Base-by-base conservation (phyloP, 2,113 vertebrate species). In the Halcyon malimbica region DNA sequence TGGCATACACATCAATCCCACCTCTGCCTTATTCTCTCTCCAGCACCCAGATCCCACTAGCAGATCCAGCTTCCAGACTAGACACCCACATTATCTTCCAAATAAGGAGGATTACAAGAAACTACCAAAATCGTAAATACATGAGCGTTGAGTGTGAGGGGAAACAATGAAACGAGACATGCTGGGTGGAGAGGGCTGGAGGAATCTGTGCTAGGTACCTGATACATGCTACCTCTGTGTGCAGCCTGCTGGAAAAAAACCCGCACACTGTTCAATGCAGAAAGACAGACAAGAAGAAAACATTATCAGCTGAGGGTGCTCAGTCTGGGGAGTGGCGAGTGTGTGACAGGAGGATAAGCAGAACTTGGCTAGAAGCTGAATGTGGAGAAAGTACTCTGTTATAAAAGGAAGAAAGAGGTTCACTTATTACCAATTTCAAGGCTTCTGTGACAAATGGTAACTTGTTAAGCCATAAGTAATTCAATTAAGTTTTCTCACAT, bases 61-160 rank as follows among this genome's bases (percentile, higher is more conserved):
- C 13, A 82, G 28, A 89, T 67, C 18, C 51, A 87, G 60, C 60
- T 81, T 84, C 82, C 56, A 92, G 31, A 54, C 37, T 46, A 46
- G 26, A 90, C 9, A 67, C 28, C 8, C 31, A 35, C 9, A 15
- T 31, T 35, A 68, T 12, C 17, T 68, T 84, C n/a, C 68, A 70
- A 86, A 73, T 31, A 67, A 39, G 60, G 26, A 85, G 4, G 25
- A 9, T 2, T 33, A 75, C 63, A 16, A 71, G 28, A 71, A 91
- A 57, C 31, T 60, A 59, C 71, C 39, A 33, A 60, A 82, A 60
- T 5, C 0, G 0, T 31, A 60, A 64, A n/a, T 54, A 41, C 5
- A 0, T 5, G 12, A 81, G 25, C 11, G 14, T 1, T 23, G 15
- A 8, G 19, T 51, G 6, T 0, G 0, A 89, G 18, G 18, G 33